phyloP scores from a whole-genome alignment of 2,888 invertebrate genomes.

The Molanna angustata region DNA sequence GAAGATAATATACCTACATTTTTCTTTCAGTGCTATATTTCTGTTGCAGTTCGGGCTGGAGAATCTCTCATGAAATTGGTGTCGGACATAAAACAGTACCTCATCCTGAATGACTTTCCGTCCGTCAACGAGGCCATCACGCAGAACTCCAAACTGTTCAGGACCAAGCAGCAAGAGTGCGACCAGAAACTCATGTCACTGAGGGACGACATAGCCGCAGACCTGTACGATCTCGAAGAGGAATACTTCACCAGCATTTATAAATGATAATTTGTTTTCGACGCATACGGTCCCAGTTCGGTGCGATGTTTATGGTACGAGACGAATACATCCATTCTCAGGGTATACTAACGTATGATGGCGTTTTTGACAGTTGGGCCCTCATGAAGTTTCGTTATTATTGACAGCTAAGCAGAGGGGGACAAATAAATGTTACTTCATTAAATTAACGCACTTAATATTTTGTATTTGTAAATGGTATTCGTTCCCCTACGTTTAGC shows the following conservation, averaged over 20 bases:
- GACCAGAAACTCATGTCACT: conserved; percentile 91
- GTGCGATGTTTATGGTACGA: too few species aligned
- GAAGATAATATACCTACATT: too few species aligned
- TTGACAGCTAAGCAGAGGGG: too few species aligned
- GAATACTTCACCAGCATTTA: conserved; percentile 88
- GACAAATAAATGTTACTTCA: too few species aligned
- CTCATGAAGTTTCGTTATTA: too few species aligned
- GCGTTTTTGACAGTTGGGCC: too few species aligned
- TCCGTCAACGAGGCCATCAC: conserved; percentile 96
- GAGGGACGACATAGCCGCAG: conserved; percentile 92
- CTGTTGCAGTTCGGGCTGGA: conserved; percentile 79
- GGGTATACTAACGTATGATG: too few species aligned
- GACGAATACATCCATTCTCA: too few species aligned
- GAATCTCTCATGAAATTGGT: conserved; percentile 97
- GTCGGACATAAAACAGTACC: conserved; percentile 96
- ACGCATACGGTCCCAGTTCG: too few species aligned
- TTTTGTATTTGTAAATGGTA: too few species aligned
- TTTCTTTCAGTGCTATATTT: conserved; percentile 4
- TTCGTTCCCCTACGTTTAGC: too few species aligned
- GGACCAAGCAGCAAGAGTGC: conserved; percentile 87
- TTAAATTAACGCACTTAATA: too few species aligned
- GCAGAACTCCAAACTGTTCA: conserved; percentile 86
- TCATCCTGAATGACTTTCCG: conserved; percentile 97
- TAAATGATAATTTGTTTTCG: conserved; percentile 49
- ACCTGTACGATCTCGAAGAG: conserved; percentile 88